phyloP scores from a whole-genome alignment of 1,140 invertebrate species.

The Coenobita brevimanus region DNA sequence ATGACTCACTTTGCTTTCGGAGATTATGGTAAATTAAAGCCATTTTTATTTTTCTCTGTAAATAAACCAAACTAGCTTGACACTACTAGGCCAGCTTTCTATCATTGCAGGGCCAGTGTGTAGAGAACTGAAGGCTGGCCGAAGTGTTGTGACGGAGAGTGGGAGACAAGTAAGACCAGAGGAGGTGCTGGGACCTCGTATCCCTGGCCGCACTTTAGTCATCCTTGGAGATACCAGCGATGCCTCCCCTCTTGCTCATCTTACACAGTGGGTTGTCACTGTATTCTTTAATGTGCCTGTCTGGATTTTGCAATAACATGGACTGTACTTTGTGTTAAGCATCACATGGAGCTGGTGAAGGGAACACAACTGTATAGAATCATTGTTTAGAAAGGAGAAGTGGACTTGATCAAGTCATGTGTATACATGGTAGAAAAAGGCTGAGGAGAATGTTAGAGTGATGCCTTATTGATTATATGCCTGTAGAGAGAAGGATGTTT shows the following conservation, averaged over 20 bases:
- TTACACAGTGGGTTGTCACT: constrained; percentile 70
- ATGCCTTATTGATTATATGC: too few relatives aligned
- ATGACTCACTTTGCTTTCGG: too few relatives aligned
- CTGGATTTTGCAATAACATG: neutral
- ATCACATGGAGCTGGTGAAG: too few relatives aligned
- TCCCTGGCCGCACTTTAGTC: constrained; percentile 73
- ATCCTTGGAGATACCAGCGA: constrained; percentile 75
- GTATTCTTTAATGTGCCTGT: neutral
- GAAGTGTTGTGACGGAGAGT: constrained; percentile 71
- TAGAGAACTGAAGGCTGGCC: constrained; percentile 73
- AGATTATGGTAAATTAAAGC: neutral
- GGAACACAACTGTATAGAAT: neutral
- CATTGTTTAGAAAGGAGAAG: neutral
- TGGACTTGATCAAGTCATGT: too few relatives aligned
- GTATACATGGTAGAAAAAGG: too few relatives aligned
- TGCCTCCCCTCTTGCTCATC: constrained; percentile 71
- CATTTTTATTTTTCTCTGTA: neutral
- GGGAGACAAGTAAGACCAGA: constrained; percentile 71
- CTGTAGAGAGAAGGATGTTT: too few relatives aligned
- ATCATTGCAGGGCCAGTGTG: constrained; percentile 53
- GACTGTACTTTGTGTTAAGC: neutral
- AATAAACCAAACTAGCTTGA: too few relatives aligned
- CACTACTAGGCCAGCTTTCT: too few relatives aligned
- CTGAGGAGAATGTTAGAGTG: too few relatives aligned
- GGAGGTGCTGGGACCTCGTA: constrained; percentile 72